Percentiles rank a stretch among this genome's conserved stretches.
Conservation (phyloP, 2,888 invertebrate genomes). For the Apodemia mormo region DNA sequence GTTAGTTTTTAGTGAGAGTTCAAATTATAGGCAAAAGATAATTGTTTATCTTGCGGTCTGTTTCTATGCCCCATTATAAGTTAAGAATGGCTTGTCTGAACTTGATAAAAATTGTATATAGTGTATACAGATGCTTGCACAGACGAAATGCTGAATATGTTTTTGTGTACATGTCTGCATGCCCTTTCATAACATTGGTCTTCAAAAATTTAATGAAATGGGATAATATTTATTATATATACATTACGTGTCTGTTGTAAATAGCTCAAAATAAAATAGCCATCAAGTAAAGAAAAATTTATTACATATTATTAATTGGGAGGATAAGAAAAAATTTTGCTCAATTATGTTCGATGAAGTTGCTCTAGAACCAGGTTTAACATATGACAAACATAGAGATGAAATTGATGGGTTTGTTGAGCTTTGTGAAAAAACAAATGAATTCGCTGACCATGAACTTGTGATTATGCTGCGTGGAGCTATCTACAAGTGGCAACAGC, state of each 20-base stretch:
- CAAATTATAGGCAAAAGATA: too few relatives aligned
- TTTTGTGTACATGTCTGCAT: too few relatives aligned
- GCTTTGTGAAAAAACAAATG: neutral
- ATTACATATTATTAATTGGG: constrained; percentile 12
- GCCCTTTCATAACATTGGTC: too few relatives aligned
- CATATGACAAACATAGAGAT: constrained; percentile 27
- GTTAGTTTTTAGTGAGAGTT: too few relatives aligned
- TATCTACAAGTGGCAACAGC: constrained; percentile 28
- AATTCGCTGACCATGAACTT: constrained; percentile 11
- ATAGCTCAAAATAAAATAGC: constrained; percentile 1
- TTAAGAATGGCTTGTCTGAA: too few relatives aligned
- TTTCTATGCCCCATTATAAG: too few relatives aligned
- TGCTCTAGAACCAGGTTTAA: constrained; percentile 32
- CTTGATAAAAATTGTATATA: too few relatives aligned
- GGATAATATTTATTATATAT: too few relatives aligned
- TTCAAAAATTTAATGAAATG: too few relatives aligned
- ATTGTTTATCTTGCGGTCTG: too few relatives aligned
- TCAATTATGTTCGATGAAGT: constrained; percentile 40
- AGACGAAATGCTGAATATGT: too few relatives aligned
- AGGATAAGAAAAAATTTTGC: constrained; percentile 31
- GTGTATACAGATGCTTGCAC: too few relatives aligned
- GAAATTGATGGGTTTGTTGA: constrained; percentile 3
- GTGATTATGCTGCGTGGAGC: constrained; percentile 11
- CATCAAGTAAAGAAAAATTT: neutral
- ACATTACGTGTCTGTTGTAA: neutral